Evolutionary conservation across 2,797 vertebrate species (phyloP).

Genomic region (Sebastes dallii): DNA sequence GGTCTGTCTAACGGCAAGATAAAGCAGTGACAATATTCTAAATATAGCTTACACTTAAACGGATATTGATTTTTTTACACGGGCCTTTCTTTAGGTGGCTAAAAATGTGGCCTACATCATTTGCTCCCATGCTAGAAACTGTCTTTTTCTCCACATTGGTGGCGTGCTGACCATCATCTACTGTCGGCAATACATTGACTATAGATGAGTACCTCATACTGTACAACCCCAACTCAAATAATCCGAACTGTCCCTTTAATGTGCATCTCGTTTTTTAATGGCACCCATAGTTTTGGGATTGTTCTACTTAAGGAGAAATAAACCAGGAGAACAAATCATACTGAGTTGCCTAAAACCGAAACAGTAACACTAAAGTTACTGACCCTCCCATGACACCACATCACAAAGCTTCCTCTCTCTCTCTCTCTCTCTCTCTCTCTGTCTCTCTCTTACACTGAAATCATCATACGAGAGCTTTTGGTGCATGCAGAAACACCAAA

Average conservation of each 20-base stretch:
- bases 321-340: neutral
- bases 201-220: neutral
- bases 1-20: neutral
- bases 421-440: neutral
- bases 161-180: neutral
- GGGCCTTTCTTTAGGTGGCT: neutral
- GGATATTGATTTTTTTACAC: neutral
- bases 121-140: neutral
- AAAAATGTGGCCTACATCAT: neutral
- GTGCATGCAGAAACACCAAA: neutral
- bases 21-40: neutral
- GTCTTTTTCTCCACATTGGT: neutral
- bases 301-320: neutral
- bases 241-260: neutral
- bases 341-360: neutral
- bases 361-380: neutral
- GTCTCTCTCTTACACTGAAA: neutral
- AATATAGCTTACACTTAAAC: neutral
- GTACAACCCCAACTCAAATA: neutral
- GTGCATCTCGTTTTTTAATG: neutral
- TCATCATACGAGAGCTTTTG: neutral
- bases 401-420: neutral
- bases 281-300: neutral
- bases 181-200: neutral
- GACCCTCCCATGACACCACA: conserved; percentile 6